Conservation (phyloP, 2,888 invertebrate species). For the Xanthia icteritia region DNA sequence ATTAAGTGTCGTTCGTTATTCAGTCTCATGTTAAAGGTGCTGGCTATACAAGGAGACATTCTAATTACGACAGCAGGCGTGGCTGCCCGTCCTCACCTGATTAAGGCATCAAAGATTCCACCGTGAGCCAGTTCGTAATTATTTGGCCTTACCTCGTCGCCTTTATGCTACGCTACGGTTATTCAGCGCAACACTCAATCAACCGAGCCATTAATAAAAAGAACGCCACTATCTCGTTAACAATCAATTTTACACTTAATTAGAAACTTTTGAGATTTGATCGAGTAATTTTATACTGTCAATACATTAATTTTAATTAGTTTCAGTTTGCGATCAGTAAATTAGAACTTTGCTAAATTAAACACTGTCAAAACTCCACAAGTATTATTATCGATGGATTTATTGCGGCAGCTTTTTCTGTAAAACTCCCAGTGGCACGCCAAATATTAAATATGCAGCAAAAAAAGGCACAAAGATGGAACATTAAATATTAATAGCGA, state of each 20-base stretch:
- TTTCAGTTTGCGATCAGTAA: constrained; percentile 17
- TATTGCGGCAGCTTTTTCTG: constrained; percentile 6
- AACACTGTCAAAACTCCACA: constrained; percentile 28
- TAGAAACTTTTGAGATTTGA: constrained; percentile 40
- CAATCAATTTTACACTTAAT: constrained; percentile 46
- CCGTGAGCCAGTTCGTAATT: constrained; percentile 78
- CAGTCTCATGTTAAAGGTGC: constrained; percentile 70
- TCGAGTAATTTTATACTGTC: constrained; percentile 20
- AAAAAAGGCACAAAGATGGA: constrained; percentile 57
- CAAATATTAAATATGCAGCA: constrained; percentile 53
- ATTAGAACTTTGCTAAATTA: constrained; percentile 28
- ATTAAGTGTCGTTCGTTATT: constrained; percentile 68
- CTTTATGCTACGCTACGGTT: constrained; percentile 65
- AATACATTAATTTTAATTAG: constrained; percentile 16
- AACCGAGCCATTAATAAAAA: constrained; percentile 56
- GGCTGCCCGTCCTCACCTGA: constrained; percentile 81
- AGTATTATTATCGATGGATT: constrained; percentile 36
- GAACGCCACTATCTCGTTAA: constrained; percentile 15
- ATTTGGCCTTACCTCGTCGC: constrained; percentile 76
- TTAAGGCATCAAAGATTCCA: constrained; percentile 85
- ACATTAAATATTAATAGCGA: constrained; percentile 69
- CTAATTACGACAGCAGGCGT: constrained; percentile 85
- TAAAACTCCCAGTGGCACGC: constrained; percentile 23
- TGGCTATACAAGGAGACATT: constrained; percentile 77
- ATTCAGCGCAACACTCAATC: constrained; percentile 65